Evolutionary conservation across 1,140 invertebrate species (phyloP).

Genomic region (fruit fly (Drosophila melanogaster)): DNA sequence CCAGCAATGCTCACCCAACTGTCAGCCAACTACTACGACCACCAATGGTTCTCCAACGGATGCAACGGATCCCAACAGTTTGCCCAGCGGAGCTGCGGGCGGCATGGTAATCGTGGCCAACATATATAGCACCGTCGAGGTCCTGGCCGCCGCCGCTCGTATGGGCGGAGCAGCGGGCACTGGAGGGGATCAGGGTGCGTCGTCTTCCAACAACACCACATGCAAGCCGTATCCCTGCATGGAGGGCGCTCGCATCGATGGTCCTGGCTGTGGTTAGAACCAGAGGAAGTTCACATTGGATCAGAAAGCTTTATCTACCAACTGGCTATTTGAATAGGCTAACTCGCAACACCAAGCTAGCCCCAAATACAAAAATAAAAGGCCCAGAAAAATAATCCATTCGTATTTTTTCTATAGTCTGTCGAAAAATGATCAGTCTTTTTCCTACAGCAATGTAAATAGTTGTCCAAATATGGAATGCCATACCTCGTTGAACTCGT

Average conservation of each 20-base stretch:
- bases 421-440: too few relatives aligned
- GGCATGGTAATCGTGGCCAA: conserved; percentile 24
- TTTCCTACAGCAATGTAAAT: too few relatives aligned
- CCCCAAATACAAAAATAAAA: conserved; percentile 14
- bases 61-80: not conserved
- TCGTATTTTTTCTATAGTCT: too few relatives aligned
- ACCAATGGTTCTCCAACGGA: not conserved
- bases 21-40: not conserved
- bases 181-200: not conserved
- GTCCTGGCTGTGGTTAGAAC: not conserved
- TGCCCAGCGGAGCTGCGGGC: not conserved
- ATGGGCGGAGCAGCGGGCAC: not conserved
- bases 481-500: too few relatives aligned
- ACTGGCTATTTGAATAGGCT: not conserved
- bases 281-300: not conserved
- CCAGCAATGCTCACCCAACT: conserved; percentile 45
- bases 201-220: not conserved
- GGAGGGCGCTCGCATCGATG: conserved; percentile 1
- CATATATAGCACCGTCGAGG: conserved; percentile 18
- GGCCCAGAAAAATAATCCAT: not conserved
- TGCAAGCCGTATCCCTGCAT: conserved; percentile 34
- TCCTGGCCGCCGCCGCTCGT: not conserved
- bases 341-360: not conserved
- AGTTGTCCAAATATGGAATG: too few relatives aligned
- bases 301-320: not conserved